These are phyloP conservation scores for Agelas oroides DNA, from an alignment of 37 sponge, comb jelly and placozoan genomes.

Conservation along the genomic window DNA sequence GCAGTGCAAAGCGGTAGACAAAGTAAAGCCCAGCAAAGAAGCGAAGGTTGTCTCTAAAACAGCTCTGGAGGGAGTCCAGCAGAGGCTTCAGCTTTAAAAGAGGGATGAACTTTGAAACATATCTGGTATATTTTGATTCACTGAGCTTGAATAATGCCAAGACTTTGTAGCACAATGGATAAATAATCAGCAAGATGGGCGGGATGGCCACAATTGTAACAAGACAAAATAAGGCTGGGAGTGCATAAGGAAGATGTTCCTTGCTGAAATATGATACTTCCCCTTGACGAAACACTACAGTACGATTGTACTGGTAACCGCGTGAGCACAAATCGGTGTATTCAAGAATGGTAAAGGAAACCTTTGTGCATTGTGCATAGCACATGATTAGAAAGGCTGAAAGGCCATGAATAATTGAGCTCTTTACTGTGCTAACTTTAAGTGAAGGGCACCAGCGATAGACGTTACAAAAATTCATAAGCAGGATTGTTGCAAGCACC, in stretches of 20 bases:
- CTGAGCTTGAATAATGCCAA: neutral
- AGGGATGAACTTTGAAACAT: too few relatives aligned
- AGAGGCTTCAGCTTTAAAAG: neutral
- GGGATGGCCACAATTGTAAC: constrained; percentile 9
- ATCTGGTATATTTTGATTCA: neutral
- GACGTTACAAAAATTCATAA: neutral
- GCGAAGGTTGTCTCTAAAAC: constrained; percentile 9
- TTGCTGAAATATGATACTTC: neutral
- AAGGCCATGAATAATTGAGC: constrained; percentile 43
- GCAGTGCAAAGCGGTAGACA: constrained; percentile 1
- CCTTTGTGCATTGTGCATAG: constrained; percentile 25
- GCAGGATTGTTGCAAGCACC: neutral
- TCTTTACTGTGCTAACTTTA: neutral
- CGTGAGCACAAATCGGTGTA: neutral
- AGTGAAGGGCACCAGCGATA: neutral
- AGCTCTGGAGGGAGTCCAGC: constrained; percentile 23
- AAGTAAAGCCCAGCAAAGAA: constrained; percentile 22
- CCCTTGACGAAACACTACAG: constrained; percentile 1
- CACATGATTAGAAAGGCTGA: constrained; percentile 50
- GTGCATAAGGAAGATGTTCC: constrained; percentile 29
- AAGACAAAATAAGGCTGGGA: constrained; percentile 1
- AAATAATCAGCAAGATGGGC: constrained; percentile 19
- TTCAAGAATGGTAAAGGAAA: constrained; percentile 10
- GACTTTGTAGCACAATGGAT: constrained; percentile 29
- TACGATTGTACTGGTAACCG: neutral